Percentiles rank a stretch among this genome's conserved stretches.
Evolutionary conservation across 2,113 vertebrate genomes (phyloP).

Genomic region (Laterallus jamaicensis): DNA sequence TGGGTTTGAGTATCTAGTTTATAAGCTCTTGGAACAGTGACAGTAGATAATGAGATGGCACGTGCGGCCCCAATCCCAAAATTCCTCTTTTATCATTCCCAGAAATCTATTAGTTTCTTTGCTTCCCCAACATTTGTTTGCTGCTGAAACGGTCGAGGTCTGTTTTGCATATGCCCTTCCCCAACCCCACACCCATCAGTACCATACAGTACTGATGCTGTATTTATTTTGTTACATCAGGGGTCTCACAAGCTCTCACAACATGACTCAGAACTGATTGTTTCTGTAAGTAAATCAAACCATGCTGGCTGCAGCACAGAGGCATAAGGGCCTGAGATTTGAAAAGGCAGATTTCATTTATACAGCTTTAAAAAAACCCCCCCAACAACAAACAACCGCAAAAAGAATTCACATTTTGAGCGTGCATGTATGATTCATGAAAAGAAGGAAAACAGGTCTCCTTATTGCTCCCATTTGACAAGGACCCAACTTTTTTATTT

Average conservation of each 20-base stretch:
- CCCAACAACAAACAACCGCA: too few relatives aligned
- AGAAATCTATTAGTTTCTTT: background rate
- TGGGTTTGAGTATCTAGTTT: background rate
- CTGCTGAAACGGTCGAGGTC: background rate
- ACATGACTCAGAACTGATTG: background rate
- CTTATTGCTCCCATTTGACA: background rate
- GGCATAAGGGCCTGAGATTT: background rate
- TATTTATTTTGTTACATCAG: background rate
- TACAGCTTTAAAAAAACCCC: background rate
- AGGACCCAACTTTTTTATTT: background rate
- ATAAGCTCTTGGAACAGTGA: background rate
- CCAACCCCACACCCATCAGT: accelerated
- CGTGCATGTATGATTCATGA: background rate
- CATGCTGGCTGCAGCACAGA: background rate
- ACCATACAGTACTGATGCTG: background rate
- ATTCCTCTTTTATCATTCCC: background rate
- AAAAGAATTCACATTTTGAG: background rate
- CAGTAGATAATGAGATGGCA: background rate
- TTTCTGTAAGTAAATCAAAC: background rate
- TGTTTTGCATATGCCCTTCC: background rate
- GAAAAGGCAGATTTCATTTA: background rate
- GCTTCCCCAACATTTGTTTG: background rate
- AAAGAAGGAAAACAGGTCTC: background rate
- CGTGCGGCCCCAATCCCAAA: background rate
- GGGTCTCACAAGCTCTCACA: background rate